These are phyloP conservation scores for Nomada lathburiana DNA, from an alignment of 2,888 invertebrate species.

Conservation along the genomic window DNA sequence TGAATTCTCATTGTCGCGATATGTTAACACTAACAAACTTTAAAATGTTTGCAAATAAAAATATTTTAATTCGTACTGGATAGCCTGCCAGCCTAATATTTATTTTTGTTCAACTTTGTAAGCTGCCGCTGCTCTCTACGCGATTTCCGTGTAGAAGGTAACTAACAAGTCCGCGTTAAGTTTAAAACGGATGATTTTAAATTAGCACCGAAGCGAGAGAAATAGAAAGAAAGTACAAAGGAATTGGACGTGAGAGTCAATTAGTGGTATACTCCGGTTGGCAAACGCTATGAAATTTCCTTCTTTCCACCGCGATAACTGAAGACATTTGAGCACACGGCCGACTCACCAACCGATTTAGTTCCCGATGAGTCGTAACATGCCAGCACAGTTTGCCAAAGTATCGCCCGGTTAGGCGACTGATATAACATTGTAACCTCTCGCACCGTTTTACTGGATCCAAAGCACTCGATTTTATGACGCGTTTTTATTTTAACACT, in stretches of 20 bases:
- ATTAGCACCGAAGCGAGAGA: background rate
- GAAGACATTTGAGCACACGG: constrained; percentile 39
- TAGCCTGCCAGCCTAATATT: no score
- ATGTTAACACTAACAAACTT: no score
- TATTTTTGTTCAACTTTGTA: no score
- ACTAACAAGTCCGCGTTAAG: background rate
- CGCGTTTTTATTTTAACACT: constrained; percentile 17
- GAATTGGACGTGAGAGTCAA: constrained; percentile 34
- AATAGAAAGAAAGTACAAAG: constrained; percentile 3
- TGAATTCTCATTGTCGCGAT: no score
- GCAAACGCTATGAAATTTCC: constrained; percentile 15
- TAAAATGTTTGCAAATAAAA: no score
- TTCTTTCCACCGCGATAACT: background rate
- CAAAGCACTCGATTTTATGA: constrained; percentile 11
- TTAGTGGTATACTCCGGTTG: constrained; percentile 40
- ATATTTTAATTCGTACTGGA: no score
- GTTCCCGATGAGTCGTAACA: constrained; percentile 38
- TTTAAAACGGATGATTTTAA: background rate
- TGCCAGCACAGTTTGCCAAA: constrained; percentile 55
- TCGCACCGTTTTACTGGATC: background rate
- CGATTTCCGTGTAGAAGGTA: no score
- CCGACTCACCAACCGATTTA: constrained; percentile 48
- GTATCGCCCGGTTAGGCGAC: constrained; percentile 30
- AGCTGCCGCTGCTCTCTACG: no score
- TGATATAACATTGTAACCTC: background rate